Conservation (phyloP, 2,888 invertebrate species). For the Gari tellinella region DNA sequence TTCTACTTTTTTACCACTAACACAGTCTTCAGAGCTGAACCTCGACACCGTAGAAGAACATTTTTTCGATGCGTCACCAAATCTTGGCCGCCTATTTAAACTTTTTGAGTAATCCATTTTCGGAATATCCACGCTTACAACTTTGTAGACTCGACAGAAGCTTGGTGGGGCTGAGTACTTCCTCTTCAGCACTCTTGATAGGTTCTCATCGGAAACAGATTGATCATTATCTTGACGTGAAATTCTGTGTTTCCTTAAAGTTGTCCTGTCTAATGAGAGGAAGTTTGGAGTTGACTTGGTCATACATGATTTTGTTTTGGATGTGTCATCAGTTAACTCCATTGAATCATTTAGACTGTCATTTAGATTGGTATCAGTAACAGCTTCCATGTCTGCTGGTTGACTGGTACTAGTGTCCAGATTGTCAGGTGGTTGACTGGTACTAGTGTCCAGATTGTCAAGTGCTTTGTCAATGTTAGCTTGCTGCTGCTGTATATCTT, state of each 20-base stretch:
- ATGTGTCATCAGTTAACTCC: too few species aligned
- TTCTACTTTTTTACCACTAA: too few species aligned
- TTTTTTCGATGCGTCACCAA: not conserved
- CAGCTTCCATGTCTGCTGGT: not conserved
- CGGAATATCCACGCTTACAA: conserved; percentile 51
- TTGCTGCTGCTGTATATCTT: not conserved
- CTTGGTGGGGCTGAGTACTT: conserved; percentile 44
- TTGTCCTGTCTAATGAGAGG: conserved; percentile 17
- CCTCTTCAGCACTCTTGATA: conserved; percentile 19
- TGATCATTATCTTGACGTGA: not conserved
- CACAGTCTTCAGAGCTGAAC: too few species aligned
- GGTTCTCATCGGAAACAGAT: conserved; percentile 17
- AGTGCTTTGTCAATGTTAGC: too few species aligned
- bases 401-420: too few species aligned
- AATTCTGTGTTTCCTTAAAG: not conserved
- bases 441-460: too few species aligned
- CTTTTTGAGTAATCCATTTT: conserved; percentile 14
- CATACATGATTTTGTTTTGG: too few species aligned
- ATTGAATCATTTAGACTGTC: too few species aligned
- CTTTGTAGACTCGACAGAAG: conserved; percentile 41
- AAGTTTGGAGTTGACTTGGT: conserved; percentile 7
- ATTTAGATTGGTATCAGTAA: not conserved
- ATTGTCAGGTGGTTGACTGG: too few species aligned
- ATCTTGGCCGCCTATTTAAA: not conserved
- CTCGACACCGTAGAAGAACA: not conserved